Percentiles rank a stretch among this genome's conserved stretches.
Evolutionary conservation across 2,113 vertebrate genomes (phyloP).

Genomic region (Aegotheles bennettii): DNA sequence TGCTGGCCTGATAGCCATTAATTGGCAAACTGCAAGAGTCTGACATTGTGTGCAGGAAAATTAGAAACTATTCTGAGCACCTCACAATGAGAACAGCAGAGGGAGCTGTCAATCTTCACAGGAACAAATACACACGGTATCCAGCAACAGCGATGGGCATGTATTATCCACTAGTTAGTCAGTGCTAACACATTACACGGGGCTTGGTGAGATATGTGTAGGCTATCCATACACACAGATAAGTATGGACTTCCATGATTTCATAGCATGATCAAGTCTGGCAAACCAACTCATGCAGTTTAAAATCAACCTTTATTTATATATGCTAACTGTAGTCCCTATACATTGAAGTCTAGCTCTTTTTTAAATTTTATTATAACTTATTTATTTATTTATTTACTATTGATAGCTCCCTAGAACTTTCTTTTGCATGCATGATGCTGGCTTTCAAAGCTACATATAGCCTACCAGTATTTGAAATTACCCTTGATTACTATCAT

Average conservation of each 20-base stretch:
- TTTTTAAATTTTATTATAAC: background rate
- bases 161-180: background rate
- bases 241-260: background rate
- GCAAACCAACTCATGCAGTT: accelerated
- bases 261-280: background rate
- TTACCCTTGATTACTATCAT: background rate
- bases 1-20: conserved; percentile 48
- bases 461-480: background rate
- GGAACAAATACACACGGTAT: background rate
- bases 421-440: background rate
- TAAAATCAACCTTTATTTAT: background rate
- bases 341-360: background rate
- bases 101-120: conserved; percentile 70
- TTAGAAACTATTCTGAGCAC: background rate
- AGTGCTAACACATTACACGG: background rate
- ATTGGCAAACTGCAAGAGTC: conserved; percentile 43
- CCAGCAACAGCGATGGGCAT: background rate
- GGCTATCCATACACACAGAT: background rate
- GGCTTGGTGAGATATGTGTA: background rate
- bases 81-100: conserved; percentile 56
- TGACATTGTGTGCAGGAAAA: background rate
- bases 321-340: background rate
- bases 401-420: background rate
- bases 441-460: background rate
- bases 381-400: background rate